Conservation (phyloP, 2,113 vertebrate species). For the Otus sunia region DNA sequence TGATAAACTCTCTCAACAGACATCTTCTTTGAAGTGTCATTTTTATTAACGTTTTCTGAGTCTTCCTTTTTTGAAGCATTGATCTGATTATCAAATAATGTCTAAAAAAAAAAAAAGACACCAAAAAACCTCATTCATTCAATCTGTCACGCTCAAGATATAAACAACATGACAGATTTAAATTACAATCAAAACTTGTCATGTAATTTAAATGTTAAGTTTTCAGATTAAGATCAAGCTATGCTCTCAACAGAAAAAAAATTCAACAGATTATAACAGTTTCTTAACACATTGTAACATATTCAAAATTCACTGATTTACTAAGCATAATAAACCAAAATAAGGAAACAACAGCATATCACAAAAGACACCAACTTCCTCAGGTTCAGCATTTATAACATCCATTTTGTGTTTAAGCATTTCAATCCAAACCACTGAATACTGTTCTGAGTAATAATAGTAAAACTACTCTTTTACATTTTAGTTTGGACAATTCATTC, state of each 20-base stretch:
- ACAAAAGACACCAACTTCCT: neutral
- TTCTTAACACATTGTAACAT: neutral
- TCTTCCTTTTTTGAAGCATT: conserved; percentile 87
- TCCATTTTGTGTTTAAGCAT: neutral
- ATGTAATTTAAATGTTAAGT: neutral
- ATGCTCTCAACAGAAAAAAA: neutral
- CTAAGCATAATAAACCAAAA: neutral
- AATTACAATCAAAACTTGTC: neutral
- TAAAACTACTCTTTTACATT: neutral
- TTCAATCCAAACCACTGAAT: neutral
- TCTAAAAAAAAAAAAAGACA: conserved; percentile 62
- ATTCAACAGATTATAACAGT: neutral
- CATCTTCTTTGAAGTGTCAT: conserved; percentile 88
- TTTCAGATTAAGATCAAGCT: neutral
- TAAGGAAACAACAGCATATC: neutral
- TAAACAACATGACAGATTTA: neutral
- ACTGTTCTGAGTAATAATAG: neutral
- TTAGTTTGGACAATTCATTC: neutral
- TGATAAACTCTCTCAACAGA: conserved; percentile 98
- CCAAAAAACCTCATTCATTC: neutral
- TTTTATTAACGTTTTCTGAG: conserved; percentile 82
- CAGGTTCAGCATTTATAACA: neutral
- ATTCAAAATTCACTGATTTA: neutral
- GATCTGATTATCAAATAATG: conserved; percentile 87
- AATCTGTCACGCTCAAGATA: neutral